A percentile compares a stretch with the other conserved stretches of the same genome.
Conservation (phyloP, 2,113 vertebrate genomes). For the Sisor rabdophorus region DNA sequence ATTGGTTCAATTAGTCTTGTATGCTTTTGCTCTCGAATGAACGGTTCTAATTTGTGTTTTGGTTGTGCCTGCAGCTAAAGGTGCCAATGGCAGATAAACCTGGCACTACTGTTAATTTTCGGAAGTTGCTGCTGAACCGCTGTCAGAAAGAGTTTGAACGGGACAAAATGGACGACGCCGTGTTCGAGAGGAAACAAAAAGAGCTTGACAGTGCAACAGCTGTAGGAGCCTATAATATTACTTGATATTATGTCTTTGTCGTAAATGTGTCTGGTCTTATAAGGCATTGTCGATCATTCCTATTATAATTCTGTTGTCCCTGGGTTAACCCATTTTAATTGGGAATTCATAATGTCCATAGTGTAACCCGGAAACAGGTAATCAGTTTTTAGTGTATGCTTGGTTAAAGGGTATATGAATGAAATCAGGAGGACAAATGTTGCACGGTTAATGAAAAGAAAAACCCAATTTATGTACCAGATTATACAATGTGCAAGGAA, state of each 20-base stretch:
- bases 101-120: conserved; percentile 89
- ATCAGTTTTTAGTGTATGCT: too few species aligned
- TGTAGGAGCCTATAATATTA: conserved; percentile 61
- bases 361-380: too few species aligned
- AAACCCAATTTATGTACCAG: too few species aligned
- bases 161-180: conserved; percentile 94
- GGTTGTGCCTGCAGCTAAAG: conserved; percentile 68
- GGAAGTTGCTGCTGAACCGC: conserved; percentile 91
- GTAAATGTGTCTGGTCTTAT: not conserved
- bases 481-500: too few species aligned
- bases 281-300: not conserved
- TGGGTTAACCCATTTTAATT: too few species aligned
- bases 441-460: too few species aligned
- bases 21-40: not conserved
- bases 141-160: conserved; percentile 99
- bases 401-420: too few species aligned
- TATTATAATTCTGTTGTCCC: too few species aligned
- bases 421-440: too few species aligned
- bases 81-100: conserved; percentile 95
- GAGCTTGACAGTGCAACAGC: conserved; percentile 88
- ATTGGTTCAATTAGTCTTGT: not conserved
- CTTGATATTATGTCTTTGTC: not conserved
- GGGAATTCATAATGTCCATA: too few species aligned
- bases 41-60: conserved; percentile 19
- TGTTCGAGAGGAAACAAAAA: conserved; percentile 95